Evolutionary conservation across 2,797 vertebrate species (phyloP).

Genomic region (Orientallactaga sibirica): DNA sequence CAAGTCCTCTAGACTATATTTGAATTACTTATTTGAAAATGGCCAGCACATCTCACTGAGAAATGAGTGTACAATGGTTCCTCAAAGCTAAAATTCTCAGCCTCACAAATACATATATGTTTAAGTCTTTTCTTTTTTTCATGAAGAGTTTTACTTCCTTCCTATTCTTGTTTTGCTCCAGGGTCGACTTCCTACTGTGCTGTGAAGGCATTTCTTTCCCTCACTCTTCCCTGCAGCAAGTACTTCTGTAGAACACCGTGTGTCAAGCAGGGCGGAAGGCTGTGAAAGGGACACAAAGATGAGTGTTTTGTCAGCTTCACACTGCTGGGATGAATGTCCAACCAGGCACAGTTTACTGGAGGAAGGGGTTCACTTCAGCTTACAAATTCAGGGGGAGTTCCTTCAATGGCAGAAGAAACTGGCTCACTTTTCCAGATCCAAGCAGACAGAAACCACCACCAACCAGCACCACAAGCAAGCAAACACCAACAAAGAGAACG

Average conservation of each 20-base stretch:
- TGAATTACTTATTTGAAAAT: conserved; percentile 26
- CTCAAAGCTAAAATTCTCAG: neutral
- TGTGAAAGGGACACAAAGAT: conserved; percentile 13
- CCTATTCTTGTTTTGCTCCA: neutral
- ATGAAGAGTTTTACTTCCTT: neutral
- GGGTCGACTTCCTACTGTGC: neutral
- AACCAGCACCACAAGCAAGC: too few species aligned
- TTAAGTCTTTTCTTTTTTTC: neutral
- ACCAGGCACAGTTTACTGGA: too few species aligned
- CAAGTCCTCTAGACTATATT: neutral
- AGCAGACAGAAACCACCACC: too few species aligned
- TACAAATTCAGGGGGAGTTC: too few species aligned
- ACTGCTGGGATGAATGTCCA: too few species aligned
- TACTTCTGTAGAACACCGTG: neutral
- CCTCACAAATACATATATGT: neutral
- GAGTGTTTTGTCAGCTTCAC: neutral
- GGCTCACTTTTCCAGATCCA: too few species aligned
- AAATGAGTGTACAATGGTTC: conserved; percentile 18
- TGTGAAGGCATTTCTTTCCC: neutral
- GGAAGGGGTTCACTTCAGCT: too few species aligned
- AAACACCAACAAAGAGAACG: too few species aligned
- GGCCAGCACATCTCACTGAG: neutral
- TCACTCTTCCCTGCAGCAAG: neutral
- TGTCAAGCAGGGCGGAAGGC: neutral
- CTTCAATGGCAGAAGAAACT: too few species aligned